These are phyloP conservation scores for Holothuria scabra DNA, from an alignment of 53 echinoderm and acorn worm genomes.

Conservation along the genomic window DNA sequence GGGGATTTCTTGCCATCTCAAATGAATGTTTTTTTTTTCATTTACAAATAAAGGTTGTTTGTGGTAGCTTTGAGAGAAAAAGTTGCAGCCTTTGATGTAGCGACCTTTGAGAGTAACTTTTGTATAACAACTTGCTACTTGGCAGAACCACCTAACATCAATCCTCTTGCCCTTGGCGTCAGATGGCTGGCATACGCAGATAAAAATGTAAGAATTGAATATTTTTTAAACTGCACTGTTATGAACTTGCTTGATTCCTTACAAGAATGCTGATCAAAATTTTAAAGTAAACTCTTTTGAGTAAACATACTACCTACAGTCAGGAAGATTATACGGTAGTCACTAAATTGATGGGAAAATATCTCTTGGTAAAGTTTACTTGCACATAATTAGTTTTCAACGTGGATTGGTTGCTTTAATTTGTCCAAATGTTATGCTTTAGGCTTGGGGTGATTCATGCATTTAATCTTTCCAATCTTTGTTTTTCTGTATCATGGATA, in stretches of 20 bases:
- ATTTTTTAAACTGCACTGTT: background rate
- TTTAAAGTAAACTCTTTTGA: background rate
- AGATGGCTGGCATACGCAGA: conserved; percentile 99
- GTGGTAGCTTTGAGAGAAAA: conserved; percentile 95
- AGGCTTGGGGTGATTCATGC: too few species aligned
- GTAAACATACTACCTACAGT: background rate
- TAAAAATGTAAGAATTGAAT: conserved; percentile 68
- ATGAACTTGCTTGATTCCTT: background rate
- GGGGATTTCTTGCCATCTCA: too few species aligned
- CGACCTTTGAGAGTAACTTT: conserved; percentile 89
- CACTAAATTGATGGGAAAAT: too few species aligned
- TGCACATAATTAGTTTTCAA: too few species aligned
- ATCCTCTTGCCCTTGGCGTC: conserved; percentile 88
- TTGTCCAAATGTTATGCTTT: too few species aligned
- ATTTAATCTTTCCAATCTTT: too few species aligned
- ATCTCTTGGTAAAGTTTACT: too few species aligned
- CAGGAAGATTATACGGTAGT: too few species aligned
- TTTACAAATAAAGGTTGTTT: conserved; percentile 64
- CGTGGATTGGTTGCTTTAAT: too few species aligned
- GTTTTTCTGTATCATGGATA: too few species aligned
- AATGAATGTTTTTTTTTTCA: too few species aligned
- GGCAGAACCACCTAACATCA: conserved; percentile 82
- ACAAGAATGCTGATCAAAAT: background rate
- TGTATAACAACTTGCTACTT: conserved; percentile 94
- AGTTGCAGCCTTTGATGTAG: conserved; percentile 93